Conservation (phyloP, 2,113 vertebrate species). For the Lasiurus borealis region DNA sequence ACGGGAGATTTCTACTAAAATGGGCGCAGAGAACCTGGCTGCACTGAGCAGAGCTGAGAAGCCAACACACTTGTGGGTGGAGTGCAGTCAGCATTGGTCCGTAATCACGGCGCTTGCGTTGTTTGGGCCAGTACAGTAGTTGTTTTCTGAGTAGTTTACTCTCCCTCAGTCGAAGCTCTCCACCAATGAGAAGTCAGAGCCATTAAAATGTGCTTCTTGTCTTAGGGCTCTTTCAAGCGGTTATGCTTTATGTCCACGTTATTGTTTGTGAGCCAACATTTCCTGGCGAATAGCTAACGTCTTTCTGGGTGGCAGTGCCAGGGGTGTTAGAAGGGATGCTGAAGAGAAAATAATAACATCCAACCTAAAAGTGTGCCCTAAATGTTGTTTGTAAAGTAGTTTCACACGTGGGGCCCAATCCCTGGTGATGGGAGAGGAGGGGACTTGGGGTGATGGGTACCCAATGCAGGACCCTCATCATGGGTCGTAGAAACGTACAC, state of each 20-base stretch:
- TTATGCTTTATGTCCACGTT: not conserved
- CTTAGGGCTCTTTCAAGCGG: not conserved
- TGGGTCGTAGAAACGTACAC: not conserved
- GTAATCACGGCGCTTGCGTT: not conserved
- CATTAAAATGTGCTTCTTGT: not conserved
- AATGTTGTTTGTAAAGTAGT: slow-evolving; percentile 20
- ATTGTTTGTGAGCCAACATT: not conserved
- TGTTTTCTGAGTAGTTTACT: not conserved
- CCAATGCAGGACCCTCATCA: not conserved
- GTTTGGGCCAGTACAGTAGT: accelerated
- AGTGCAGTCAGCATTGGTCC: not conserved
- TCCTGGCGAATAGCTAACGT: not conserved
- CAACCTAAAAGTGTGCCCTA: not conserved
- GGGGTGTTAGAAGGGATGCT: not conserved
- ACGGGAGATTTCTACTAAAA: not conserved
- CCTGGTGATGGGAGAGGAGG: not conserved
- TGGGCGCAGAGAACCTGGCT: not conserved
- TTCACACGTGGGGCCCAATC: not conserved
- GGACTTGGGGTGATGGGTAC: not conserved
- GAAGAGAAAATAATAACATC: not conserved
- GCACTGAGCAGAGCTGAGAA: not conserved
- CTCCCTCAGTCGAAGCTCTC: not conserved
- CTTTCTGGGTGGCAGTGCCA: not conserved
- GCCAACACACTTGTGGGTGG: not conserved
- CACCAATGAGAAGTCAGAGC: not conserved